phyloP scores from a whole-genome alignment of 2,113 vertebrate genomes.

The Geothlypis trichas region DNA sequence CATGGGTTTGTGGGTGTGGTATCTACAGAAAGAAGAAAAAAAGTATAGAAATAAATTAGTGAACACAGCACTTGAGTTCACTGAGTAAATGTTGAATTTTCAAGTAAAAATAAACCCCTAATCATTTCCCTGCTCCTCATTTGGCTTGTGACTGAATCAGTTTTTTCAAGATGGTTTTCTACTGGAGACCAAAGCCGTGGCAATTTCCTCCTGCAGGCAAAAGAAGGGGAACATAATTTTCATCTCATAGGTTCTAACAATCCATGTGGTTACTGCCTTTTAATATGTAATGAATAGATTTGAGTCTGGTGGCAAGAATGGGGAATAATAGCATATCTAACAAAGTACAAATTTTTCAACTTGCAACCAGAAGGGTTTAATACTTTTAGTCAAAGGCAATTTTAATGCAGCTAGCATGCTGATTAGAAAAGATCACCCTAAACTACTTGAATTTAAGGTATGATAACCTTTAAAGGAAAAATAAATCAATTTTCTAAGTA shows the following conservation, averaged over 20 bases:
- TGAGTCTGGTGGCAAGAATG: neutral
- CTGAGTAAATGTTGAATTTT: neutral
- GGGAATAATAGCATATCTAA: neutral
- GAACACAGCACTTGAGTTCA: neutral
- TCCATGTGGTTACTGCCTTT: neutral
- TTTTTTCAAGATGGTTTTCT: neutral
- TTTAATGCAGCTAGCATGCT: neutral
- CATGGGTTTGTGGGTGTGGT: neutral
- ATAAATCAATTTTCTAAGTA: neutral
- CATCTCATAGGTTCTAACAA: neutral
- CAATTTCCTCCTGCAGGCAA: neutral
- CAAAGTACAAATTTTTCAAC: neutral
- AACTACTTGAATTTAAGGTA: neutral
- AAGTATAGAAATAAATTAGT: neutral
- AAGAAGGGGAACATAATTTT: conserved; percentile 1
- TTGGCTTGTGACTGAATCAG: neutral
- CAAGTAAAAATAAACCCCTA: neutral
- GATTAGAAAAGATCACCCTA: neutral
- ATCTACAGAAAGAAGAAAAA: neutral
- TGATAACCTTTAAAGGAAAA: conserved; percentile 29
- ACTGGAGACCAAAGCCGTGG: neutral
- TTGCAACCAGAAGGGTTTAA: neutral
- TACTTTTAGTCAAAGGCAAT: neutral
- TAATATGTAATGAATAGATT: neutral
- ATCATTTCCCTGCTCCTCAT: neutral